Evolutionary conservation across 2,888 invertebrate genomes (phyloP), one percentile per base, ranked within the genome.

Genomic region (Callosobruchus maculatus): DNA sequence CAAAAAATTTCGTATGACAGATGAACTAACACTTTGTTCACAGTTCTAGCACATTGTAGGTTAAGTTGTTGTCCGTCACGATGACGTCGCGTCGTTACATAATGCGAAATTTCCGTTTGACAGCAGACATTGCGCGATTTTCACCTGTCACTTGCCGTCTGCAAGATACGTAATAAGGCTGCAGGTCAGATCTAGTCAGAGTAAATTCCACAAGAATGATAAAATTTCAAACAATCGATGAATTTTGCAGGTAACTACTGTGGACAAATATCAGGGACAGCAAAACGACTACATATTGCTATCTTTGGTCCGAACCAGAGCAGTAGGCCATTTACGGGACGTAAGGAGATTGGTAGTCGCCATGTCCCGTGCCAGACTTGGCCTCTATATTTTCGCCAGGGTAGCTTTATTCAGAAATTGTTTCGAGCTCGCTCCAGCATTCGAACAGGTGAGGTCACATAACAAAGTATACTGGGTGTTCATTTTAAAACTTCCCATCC

Each of bases 191-290:
- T n/a, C n/a, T n/a, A n/a, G n/a, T n/a, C n/a, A n/a, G n/a, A n/a
- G n/a, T n/a, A n/a, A n/a, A n/a, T n/a, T n/a, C n/a, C n/a, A n/a
- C n/a, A n/a, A n/a, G n/a, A n/a, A n/a, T n/a, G 26, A 26, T 4
- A 4, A 26, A 26, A 4, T 26, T 26, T 26, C 26, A 22, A 71
- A 49, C 73, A 18, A 70, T 67, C 26, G 2, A 26, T 7, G 7
- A 70, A n/a, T 70, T 72, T 80, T 79, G 7, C 80, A 92, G 92
- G 92, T 96, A 26, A 95, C 96, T 0, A 99, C 99, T 0, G 99
- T 99, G 21, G 99, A 99, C 88, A 98, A 99, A 85, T 99, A 98
- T 87, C 99, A 99, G 85, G 99, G 99, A 74, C 99, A 99, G 85
- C 99, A 99, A 88, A 99, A 99, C 87, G 99, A 99, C 88, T 97